A percentile compares a stretch with the other conserved stretches of the same genome.
phyloP scores from a whole-genome alignment of 2,888 invertebrate genomes.

The Cryptus viduatorius region DNA sequence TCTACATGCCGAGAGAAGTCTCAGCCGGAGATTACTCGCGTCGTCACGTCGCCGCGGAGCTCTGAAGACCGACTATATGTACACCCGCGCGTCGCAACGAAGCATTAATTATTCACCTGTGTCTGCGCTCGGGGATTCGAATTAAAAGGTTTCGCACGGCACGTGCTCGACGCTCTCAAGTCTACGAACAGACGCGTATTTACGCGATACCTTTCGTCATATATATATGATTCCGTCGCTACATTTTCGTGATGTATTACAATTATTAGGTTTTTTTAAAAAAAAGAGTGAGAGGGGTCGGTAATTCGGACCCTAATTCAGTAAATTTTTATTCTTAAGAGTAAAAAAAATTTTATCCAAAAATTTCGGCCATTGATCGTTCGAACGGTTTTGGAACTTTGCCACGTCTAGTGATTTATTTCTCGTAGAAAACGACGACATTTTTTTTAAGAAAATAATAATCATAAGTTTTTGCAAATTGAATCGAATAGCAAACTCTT shows the following conservation, averaged over 20 bases:
- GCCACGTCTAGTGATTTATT: no score
- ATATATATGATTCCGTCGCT: neutral
- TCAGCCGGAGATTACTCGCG: conserved; percentile 36
- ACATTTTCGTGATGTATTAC: no score
- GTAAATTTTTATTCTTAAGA: no score
- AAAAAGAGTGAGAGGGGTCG: no score
- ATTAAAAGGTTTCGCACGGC: conserved; percentile 54
- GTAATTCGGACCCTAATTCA: no score
- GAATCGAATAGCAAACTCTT: neutral
- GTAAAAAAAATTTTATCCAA: no score
- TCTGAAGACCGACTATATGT: conserved; percentile 22
- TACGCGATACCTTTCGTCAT: conserved; percentile 7
- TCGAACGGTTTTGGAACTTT: no score
- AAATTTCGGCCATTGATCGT: no score
- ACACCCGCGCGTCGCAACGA: conserved; percentile 35
- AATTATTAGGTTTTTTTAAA: no score
- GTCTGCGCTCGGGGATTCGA: conserved; percentile 42
- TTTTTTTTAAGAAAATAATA: no score
- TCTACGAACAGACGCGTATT: neutral
- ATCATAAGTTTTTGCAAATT: no score
- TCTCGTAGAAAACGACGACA: no score
- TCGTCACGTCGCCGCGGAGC: conserved; percentile 57
- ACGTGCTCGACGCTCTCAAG: conserved; percentile 32
- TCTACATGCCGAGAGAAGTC: conserved; percentile 20
- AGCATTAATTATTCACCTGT: conserved; percentile 65